Conservation (phyloP, 2,113 vertebrate genomes). For the Perca fluviatilis region DNA sequence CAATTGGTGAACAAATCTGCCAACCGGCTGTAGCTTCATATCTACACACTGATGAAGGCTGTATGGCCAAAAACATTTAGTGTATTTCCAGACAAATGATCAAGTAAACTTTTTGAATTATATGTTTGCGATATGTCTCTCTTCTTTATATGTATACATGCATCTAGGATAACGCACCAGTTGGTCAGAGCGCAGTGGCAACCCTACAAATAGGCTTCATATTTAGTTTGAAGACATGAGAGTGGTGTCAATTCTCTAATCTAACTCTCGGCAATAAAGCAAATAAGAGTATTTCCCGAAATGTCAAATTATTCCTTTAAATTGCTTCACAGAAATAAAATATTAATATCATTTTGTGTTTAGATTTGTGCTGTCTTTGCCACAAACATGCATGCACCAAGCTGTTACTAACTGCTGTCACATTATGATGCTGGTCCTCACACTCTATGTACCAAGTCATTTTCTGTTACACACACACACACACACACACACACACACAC, state of each 20-base stretch:
- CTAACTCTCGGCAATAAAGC: neutral
- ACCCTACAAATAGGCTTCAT: neutral
- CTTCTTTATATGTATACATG: too few relatives aligned
- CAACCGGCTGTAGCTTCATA: neutral
- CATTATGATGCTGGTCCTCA: neutral
- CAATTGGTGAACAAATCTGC: too few relatives aligned
- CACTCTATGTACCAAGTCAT: neutral
- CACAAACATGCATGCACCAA: neutral
- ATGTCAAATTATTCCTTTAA: neutral
- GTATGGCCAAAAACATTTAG: too few relatives aligned
- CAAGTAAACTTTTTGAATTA: too few relatives aligned
- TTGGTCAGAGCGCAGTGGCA: too few relatives aligned
- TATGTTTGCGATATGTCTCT: too few relatives aligned
- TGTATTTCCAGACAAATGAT: too few relatives aligned
- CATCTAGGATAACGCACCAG: too few relatives aligned
- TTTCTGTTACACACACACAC: neutral
- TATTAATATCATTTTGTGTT: neutral
- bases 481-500: neutral
- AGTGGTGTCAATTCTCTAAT: neutral
- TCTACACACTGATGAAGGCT: too few relatives aligned
- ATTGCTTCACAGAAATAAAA: neutral
- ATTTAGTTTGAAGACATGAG: neutral
- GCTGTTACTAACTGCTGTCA: neutral
- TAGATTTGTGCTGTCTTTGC: neutral
- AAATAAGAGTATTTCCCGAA: too few relatives aligned